Percentiles rank a stretch among this genome's conserved stretches.
These are phyloP conservation scores for Onthophagus taurus DNA, from an alignment of 1,140 invertebrate species.

Conservation along the genomic window DNA sequence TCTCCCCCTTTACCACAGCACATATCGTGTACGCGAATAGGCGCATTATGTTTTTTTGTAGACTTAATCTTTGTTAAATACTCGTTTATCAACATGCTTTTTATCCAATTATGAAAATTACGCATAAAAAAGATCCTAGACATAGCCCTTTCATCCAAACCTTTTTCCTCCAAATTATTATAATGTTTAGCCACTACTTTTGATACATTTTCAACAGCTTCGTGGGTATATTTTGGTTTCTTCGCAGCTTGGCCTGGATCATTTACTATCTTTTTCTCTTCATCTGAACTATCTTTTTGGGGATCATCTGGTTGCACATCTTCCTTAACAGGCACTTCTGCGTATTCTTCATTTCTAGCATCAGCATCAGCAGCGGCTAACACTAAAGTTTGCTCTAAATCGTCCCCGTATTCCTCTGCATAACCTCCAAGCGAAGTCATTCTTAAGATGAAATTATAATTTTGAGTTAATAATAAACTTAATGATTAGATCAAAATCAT, in stretches of 20 bases:
- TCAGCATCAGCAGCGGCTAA: constrained; percentile 33
- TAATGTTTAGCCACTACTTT: constrained; percentile 75
- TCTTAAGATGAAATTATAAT: constrained; percentile 1
- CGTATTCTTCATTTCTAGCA: constrained; percentile 22
- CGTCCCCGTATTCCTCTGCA: constrained; percentile 15
- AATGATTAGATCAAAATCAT: no score
- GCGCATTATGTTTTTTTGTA: constrained; percentile 46
- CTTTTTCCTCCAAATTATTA: constrained; percentile 74
- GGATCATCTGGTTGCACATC: no score
- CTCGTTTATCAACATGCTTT: constrained; percentile 84
- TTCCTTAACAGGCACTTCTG: no score
- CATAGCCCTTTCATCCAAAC: constrained; percentile 64
- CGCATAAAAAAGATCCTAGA: constrained; percentile 88
- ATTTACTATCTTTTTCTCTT: constrained; percentile 1
- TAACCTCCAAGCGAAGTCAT: constrained; percentile 6
- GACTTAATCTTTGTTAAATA: constrained; percentile 55
- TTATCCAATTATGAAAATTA: constrained; percentile 99
- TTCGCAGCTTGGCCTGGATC: constrained; percentile 1
- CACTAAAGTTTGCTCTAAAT: constrained; percentile 33
- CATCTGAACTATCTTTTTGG: not conserved
- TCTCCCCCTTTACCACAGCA: constrained; percentile 96
- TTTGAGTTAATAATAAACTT: no score
- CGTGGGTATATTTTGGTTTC: constrained; percentile 1
- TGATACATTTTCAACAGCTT: constrained; percentile 35
- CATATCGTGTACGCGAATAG: constrained; percentile 59